Evolutionary conservation across 2,888 invertebrate species (phyloP).

Genomic region (Carterocephalus palaemon): DNA sequence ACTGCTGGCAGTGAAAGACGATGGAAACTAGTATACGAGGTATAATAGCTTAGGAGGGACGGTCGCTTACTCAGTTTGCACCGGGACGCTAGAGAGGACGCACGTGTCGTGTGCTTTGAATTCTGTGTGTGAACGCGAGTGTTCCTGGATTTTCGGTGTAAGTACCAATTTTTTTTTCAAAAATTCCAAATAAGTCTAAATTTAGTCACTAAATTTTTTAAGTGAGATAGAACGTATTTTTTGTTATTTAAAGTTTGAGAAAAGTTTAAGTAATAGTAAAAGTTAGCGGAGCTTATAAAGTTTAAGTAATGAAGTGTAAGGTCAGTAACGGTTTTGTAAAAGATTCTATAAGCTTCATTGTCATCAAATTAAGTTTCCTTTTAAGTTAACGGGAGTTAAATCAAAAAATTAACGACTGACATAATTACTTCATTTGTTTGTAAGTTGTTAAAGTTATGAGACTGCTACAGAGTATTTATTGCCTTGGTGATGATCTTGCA

Average conservation of each 20-base stretch:
- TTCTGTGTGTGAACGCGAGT: constrained; percentile 34
- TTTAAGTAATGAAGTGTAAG: constrained; percentile 9
- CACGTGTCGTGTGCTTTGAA: constrained; percentile 28
- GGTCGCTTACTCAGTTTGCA: constrained; percentile 35
- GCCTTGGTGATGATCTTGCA: too few species aligned
- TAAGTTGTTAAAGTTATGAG: too few species aligned
- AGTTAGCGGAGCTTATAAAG: constrained; percentile 11
- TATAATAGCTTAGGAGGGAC: constrained; percentile 58
- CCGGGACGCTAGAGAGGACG: constrained; percentile 31
- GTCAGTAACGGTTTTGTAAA: constrained; percentile 6
- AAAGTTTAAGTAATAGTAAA: constrained; percentile 3
- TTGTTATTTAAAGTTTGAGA: not conserved
- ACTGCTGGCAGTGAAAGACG: constrained; percentile 71
- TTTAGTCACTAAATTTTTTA: constrained; percentile 1
- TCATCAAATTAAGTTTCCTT: constrained; percentile 1
- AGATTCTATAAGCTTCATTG: not conserved
- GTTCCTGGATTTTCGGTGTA: constrained; percentile 32
- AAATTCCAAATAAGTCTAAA: too few species aligned
- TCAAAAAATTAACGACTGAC: too few species aligned
- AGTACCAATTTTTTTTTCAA: constrained; percentile 23
- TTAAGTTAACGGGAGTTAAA: not conserved
- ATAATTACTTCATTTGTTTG: too few species aligned
- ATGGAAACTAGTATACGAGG: constrained; percentile 71
- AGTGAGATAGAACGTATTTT: not conserved
- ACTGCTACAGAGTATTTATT: too few species aligned